A percentile compares a stretch with the other conserved stretches of the same genome.
Evolutionary conservation across 2,888 invertebrate species (phyloP).

Genomic region (Cepaea hortensis): DNA sequence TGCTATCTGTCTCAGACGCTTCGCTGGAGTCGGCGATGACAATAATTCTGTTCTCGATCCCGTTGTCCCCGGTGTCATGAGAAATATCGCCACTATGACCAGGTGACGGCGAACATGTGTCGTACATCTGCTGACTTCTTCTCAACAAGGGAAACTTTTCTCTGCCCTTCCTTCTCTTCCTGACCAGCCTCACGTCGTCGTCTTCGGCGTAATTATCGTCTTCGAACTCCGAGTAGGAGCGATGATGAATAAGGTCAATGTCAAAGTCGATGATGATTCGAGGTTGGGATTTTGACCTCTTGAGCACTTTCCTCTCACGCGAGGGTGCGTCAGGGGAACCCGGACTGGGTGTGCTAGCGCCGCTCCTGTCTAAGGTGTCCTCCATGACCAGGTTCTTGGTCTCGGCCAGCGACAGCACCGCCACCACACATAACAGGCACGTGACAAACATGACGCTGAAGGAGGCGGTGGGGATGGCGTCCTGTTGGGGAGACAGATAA

Average conservation of each 20-base stretch:
- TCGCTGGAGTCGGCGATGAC: not conserved
- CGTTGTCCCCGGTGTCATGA: not conserved
- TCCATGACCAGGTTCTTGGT: conserved; percentile 35
- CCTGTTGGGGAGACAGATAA: conserved; percentile 2
- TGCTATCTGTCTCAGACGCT: too few relatives aligned
- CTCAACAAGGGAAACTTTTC: conserved; percentile 22
- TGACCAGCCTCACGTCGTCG: not conserved
- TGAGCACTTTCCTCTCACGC: not conserved
- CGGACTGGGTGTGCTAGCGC: not conserved
- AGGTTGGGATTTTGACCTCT: conserved; percentile 1
- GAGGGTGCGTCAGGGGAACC: not conserved
- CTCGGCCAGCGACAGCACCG: conserved; percentile 23
- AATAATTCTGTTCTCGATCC: not conserved
- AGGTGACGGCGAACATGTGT: not conserved
- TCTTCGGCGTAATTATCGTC: conserved; percentile 12
- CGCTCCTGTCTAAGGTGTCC: conserved; percentile 24
- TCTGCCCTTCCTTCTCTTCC: not conserved
- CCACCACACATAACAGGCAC: conserved; percentile 17
- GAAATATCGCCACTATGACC: not conserved
- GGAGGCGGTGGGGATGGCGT: not conserved
- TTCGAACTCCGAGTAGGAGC: conserved; percentile 37
- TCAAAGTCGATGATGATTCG: conserved; percentile 37
- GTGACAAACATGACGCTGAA: conserved; percentile 24
- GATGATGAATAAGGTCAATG: conserved; percentile 36
- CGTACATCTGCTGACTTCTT: not conserved